Percentiles rank a stretch among this genome's conserved stretches.
Conservation (phyloP, 2,113 vertebrate species). For the Tachysurus fulvidraco region DNA sequence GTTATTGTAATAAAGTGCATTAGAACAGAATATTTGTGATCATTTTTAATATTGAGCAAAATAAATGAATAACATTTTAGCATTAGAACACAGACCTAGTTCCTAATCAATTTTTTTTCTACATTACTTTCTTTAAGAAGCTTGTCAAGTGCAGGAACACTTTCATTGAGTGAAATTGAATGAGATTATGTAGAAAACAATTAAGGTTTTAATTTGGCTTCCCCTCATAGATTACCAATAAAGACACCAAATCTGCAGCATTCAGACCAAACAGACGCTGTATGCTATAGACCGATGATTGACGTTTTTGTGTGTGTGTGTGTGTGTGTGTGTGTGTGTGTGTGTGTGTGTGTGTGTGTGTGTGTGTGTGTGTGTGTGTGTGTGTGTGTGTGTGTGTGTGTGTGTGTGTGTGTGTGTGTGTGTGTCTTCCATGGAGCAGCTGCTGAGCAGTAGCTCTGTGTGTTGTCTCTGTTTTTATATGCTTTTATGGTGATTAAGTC, state of each 20-base stretch:
- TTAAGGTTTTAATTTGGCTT: neutral
- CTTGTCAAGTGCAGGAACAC: too few species aligned
- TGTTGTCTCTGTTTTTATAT: conserved; percentile 51
- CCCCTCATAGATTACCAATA: neutral
- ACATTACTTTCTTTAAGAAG: too few species aligned
- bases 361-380: conserved; percentile 22
- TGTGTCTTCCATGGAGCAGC: conserved; percentile 1
- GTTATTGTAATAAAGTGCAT: neutral
- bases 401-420: conserved; percentile 23
- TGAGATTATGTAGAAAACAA: neutral
- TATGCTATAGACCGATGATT: neutral
- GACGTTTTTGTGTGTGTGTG: conserved; percentile 2
- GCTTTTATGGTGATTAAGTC: conserved; percentile 59
- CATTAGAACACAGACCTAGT: neutral
- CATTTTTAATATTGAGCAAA: neutral
- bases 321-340: conserved; percentile 27
- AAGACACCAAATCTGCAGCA: neutral
- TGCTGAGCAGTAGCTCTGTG: conserved; percentile 47
- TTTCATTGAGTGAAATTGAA: neutral
- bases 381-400: conserved; percentile 19
- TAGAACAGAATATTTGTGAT: neutral
- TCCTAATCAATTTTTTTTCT: neutral
- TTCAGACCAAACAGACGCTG: neutral
- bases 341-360: conserved; percentile 23
- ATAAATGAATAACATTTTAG: neutral